These are phyloP conservation scores for Myotis planiceps DNA, from an alignment of 2,797 vertebrate genomes.

Conservation along the genomic window DNA sequence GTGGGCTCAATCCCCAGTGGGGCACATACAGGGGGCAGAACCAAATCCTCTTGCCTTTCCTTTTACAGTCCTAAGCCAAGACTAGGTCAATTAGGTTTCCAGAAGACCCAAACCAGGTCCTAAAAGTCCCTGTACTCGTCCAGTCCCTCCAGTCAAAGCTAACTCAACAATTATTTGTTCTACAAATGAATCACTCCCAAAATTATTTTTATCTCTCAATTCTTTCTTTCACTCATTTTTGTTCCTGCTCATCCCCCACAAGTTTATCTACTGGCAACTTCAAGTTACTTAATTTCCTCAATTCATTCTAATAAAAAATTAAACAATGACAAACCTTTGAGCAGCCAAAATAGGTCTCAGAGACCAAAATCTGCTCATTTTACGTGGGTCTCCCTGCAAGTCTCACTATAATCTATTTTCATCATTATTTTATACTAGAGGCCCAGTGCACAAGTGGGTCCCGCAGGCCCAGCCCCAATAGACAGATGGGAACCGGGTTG, in stretches of 20 bases:
- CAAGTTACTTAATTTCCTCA: constrained; percentile 17
- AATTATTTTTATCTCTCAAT: neutral
- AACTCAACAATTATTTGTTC: neutral
- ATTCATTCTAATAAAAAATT: constrained; percentile 17
- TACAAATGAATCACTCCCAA: constrained; percentile 19
- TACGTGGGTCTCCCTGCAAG: neutral
- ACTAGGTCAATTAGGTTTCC: neutral
- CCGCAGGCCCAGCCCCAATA: too few species aligned
- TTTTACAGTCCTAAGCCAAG: neutral
- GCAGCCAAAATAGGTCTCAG: neutral
- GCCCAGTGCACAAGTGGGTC: too few species aligned
- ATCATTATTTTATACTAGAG: neutral
- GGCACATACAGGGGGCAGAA: neutral
- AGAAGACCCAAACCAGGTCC: neutral
- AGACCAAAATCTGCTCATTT: neutral
- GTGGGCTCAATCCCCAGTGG: too few species aligned
- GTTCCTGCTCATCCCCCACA: neutral
- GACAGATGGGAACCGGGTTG: too few species aligned
- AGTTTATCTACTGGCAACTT: neutral
- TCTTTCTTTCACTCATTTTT: neutral
- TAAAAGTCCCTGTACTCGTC: neutral
- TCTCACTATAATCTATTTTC: constrained; percentile 2
- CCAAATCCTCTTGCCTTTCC: neutral
- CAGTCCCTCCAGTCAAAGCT: neutral
- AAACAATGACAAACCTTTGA: neutral